phyloP scores from a whole-genome alignment of 2,797 vertebrate genomes.

The Spatula clypeata region DNA sequence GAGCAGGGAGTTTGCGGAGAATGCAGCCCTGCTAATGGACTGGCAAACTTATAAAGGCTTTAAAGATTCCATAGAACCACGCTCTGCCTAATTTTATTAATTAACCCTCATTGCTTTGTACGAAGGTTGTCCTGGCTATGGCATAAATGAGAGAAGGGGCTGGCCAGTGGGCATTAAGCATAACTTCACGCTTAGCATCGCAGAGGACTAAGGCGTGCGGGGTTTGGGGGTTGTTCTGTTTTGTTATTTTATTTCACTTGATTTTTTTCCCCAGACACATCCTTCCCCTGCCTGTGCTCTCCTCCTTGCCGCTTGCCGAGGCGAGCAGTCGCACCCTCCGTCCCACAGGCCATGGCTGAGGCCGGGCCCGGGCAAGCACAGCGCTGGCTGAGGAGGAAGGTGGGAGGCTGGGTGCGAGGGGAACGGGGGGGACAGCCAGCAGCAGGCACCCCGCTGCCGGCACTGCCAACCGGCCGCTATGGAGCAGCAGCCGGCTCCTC shows the following conservation, averaged over 20 bases:
- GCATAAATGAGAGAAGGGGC: constrained; percentile 49
- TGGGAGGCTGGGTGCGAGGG: no score
- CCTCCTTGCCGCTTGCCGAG: neutral
- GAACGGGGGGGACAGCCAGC: neutral
- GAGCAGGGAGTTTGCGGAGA: constrained; percentile 80
- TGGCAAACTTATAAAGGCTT: constrained; percentile 83
- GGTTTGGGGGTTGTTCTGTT: neutral
- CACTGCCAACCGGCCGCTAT: accelerated
- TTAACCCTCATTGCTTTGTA: constrained; percentile 70
- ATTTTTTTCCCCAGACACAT: neutral
- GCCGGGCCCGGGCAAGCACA: no score
- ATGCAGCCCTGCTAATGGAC: constrained; percentile 81
- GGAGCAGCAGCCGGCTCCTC: neutral
- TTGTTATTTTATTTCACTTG: neutral
- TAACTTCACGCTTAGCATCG: constrained; percentile 12
- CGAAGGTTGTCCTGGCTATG: constrained; percentile 40
- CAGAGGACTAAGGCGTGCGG: neutral
- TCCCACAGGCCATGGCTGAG: neutral
- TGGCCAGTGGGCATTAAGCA: constrained; percentile 43
- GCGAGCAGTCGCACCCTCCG: neutral
- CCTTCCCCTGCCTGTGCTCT: neutral
- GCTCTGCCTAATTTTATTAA: constrained; percentile 80
- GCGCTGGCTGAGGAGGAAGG: neutral
- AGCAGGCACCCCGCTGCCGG: accelerated
- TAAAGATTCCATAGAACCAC: constrained; percentile 81